phyloP scores from a whole-genome alignment of 1,140 invertebrate species.

The Drosophila littoralis region DNA sequence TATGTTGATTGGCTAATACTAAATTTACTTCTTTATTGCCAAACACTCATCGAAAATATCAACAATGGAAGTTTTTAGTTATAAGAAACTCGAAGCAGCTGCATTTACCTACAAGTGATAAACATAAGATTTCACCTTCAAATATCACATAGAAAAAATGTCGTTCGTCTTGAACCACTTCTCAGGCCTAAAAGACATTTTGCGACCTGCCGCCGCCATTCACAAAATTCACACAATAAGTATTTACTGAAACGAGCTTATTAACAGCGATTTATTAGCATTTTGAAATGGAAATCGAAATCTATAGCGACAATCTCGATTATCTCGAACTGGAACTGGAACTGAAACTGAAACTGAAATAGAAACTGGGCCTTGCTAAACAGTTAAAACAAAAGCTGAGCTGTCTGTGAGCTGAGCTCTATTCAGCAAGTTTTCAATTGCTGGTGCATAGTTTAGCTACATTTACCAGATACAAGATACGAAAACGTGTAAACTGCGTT shows the following conservation, averaged over 20 bases:
- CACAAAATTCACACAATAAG: conserved; percentile 54
- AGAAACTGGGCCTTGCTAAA: conserved; percentile 12
- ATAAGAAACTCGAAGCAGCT: neutral
- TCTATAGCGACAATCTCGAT: conserved; percentile 71
- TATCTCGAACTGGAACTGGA: conserved; percentile 48
- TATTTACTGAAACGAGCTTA: conserved; percentile 65
- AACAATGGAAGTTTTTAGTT: neutral
- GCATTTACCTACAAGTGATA: conserved; percentile 5
- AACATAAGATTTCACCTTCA: conserved; percentile 39
- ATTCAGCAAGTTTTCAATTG: conserved; percentile 54
- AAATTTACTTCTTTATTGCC: no score
- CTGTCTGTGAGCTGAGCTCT: conserved; percentile 25
- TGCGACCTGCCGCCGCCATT: conserved; percentile 19
- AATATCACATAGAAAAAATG: conserved; percentile 28
- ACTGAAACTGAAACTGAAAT: conserved; percentile 33
- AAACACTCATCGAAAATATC: neutral
- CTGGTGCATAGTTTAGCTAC: conserved; percentile 37
- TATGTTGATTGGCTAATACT: no score
- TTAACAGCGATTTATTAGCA: conserved; percentile 65
- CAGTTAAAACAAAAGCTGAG: conserved; percentile 30
- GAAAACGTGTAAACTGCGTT: conserved; percentile 69
- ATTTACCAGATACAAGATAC: conserved; percentile 38
- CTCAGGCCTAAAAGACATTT: conserved; percentile 36
- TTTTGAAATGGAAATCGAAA: conserved; percentile 68
- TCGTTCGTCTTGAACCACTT: conserved; percentile 55